Percentiles rank a stretch among this genome's conserved stretches.
phyloP scores from a whole-genome alignment of 2,113 vertebrate species.

The Gymnobelideus leadbeateri region DNA sequence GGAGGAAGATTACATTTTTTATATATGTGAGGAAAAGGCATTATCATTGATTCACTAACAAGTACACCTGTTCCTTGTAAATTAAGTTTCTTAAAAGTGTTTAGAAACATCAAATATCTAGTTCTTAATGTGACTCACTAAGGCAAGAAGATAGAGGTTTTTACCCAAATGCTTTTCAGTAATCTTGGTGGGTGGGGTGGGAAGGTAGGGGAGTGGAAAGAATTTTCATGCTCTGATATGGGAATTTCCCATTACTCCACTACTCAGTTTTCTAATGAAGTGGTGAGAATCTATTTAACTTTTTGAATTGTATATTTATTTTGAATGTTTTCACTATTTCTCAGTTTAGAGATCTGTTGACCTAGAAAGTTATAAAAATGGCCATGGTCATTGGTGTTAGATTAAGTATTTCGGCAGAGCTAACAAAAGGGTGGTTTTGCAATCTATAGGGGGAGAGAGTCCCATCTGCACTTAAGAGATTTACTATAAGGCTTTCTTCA shows the following conservation, averaged over 20 bases:
- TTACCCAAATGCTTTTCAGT: background rate
- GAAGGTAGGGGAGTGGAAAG: background rate
- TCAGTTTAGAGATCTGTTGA: background rate
- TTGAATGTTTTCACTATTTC: background rate
- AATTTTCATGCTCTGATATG: background rate
- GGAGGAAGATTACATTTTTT: background rate
- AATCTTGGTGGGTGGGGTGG: background rate
- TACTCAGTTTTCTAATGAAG: background rate
- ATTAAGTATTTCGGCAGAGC: background rate
- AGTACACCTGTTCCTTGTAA: background rate
- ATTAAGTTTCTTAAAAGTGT: constrained; percentile 1
- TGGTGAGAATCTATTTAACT: background rate
- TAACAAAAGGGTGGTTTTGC: background rate
- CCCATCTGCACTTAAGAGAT: background rate
- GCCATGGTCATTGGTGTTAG: background rate
- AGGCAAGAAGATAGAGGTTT: background rate
- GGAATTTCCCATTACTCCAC: background rate
- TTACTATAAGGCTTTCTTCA: background rate
- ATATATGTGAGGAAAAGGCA: background rate
- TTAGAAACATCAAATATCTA: background rate
- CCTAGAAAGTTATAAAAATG: background rate
- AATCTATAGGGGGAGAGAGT: background rate
- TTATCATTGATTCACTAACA: constrained; percentile 36
- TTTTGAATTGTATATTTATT: constrained; percentile 3
- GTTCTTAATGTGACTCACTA: background rate